Evolutionary conservation across 2,888 invertebrate genomes (phyloP), one percentile per base, ranked within the genome.

Genomic region (Erebia aethiops): DNA sequence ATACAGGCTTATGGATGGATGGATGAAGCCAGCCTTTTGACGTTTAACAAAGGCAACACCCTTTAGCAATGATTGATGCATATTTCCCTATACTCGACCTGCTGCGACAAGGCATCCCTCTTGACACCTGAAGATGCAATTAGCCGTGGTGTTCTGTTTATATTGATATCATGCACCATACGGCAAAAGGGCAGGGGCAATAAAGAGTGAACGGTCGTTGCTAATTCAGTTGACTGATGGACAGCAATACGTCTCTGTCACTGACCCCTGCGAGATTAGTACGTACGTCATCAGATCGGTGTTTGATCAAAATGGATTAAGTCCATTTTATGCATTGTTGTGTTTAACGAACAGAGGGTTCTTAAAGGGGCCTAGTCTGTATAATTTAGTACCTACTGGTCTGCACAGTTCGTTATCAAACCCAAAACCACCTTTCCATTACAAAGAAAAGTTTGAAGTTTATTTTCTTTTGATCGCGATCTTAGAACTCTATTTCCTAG

Each of bases 161-260:
- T 43, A 43, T 60, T 54, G 26, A 58, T 60, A n/a, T 60, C 49
- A 16, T 64, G 52, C 16, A 64, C 35, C 9, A 49, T 35, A 49
- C 57, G n/a, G 10, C 13, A 43, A 57, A 5, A 1, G 26, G 49
- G 9, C 26, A 11, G 41, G 21, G n/a, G n/a, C n/a, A n/a, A n/a
- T n/a, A n/a, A n/a, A n/a, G n/a, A 35, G 35, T 35, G 35, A 35
- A 35, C 35, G n/a, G 35, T 1, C 60, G 26, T 49, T 56, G 58
- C 64, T 61, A 65, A 68, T 69, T 73, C 58, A 11, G 60, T 49
- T 71, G 71, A 71, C 18, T n/a, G 71, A 73, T 73, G 26, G 70
- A 63, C 51, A 10, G 16, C 71, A 46, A 73, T 73, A 58, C 69
- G 41, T 73, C 73, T 67, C 69, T 71, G 69, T 69, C 71, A 67